Evolutionary conservation across 2,113 vertebrate genomes (phyloP).

Genomic region (Boleophthalmus pectinirostris): DNA sequence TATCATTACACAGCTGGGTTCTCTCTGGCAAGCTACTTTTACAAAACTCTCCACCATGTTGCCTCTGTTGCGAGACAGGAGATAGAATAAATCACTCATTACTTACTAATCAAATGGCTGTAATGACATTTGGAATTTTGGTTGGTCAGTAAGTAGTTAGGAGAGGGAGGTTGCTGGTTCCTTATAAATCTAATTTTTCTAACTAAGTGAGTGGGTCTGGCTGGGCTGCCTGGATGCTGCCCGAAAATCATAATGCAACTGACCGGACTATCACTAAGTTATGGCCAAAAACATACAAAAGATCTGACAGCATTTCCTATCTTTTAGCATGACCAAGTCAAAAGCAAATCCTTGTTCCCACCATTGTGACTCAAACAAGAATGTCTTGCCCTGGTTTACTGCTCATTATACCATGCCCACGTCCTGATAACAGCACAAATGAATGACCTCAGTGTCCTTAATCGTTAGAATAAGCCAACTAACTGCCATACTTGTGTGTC

Average conservation of each 20-base stretch:
- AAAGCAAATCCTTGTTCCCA: slow-evolving; percentile 3
- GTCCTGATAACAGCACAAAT: slow-evolving; percentile 9
- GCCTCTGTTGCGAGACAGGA: no score
- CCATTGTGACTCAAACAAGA: slow-evolving; percentile 8
- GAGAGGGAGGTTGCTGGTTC: background rate
- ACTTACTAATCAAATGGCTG: background rate
- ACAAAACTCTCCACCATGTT: no score
- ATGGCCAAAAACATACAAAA: background rate
- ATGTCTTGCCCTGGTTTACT: slow-evolving; percentile 1
- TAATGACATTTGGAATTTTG: background rate
- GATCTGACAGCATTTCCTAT: background rate
- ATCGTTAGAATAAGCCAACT: background rate
- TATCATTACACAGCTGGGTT: no score
- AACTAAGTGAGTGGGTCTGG: background rate
- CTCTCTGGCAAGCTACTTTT: no score
- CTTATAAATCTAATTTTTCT: background rate
- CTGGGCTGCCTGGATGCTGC: background rate
- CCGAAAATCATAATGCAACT: background rate
- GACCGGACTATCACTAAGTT: background rate
- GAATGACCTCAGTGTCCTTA: slow-evolving; percentile 6
- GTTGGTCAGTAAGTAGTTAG: background rate
- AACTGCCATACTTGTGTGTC: slow-evolving; percentile 4
- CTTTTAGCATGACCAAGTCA: background rate
- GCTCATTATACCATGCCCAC: background rate
- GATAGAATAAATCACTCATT: background rate